Evolutionary conservation across 2,113 vertebrate genomes (phyloP), one percentile per base, ranked within the genome.

Genomic region (Rhinopithecus roxellana): DNA sequence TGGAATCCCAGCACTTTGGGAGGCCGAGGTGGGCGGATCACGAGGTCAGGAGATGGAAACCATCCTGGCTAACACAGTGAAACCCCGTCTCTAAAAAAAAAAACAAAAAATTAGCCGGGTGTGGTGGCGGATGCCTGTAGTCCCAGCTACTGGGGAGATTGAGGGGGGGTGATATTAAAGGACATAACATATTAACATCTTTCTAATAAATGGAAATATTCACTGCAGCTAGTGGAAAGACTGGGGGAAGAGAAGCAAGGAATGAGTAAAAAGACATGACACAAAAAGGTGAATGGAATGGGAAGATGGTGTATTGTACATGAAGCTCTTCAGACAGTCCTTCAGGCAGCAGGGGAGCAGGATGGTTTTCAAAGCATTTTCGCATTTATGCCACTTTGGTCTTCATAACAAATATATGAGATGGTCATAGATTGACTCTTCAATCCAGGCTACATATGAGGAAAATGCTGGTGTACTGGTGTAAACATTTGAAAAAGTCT

Each of bases 281-380:
- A 3, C 7, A 25, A 50, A 50, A 35, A 43, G 22, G 8, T 3
- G 2, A 38, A 40, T 4, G 3, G 1, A 40, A 61, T 6, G 30
- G 67, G 32, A 70, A 32, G 11, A 30, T 9, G 2, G 3, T 20
- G 7, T 30, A 20, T 32, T 8, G 5, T 4, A 45, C 0, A 27
- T 8, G 9, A 13, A 89, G 17, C 13, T 23, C 22, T 59, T 75
- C 16, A 45, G 38, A 38, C 0, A 52, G 77, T 25, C 82, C 27
- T 89, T 80, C 18, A 77, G 50, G 52, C 48, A 30, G 8, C 2
- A 5, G 22, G 0, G 6, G 27, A 30, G 3, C 3, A 25, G 17
- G 10, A 50, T 0, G 32, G 9, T 20, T 87, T 67, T 57, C 38
- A 17, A 85, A 64, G 32, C 17, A 70, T 59, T 92, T 84, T 52